Base-by-base conservation (phyloP, 2,888 invertebrate genomes). In the Micropterix aruncella region DNA sequence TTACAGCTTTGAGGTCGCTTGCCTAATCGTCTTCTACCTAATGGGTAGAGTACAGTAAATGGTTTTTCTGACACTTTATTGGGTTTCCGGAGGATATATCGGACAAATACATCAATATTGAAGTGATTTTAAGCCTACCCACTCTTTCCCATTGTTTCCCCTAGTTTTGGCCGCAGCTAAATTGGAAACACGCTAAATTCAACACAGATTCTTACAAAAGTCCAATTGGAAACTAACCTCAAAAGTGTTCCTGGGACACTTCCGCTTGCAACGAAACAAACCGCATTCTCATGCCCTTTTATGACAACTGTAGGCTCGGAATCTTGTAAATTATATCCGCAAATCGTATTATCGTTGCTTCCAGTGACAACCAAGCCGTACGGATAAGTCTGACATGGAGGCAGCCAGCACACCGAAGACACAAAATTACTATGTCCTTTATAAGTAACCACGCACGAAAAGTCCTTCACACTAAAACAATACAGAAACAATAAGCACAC, bases 341-440 rank as follows among this genome's bases (percentile, higher is more conserved):
- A 73, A 54, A 96, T 88, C 9, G 77, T 77, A 48, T 80, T 79
- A 61, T 95, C 95, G 63, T 93, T 88, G 56, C 93, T 87, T 15
- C 92, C 94, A 3, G 93, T 91, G 44, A 90, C 68, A 43, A 95
- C 81, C 46, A 90, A 67, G 2, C 90, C 89, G 46, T 81, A 77
- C 1, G 87, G 85, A 57, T 77, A 78, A 16, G 73, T 68, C 50
- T 74, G 70, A 50, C 76, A 76, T 1, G 85, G 81, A 40, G 83
- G 80, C 52, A 91, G 58, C 57, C 82, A 82, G 57, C 83, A 83
- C 1, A 93, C 82, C 53, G 83, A 79, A 0, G 84, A 82, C 0
- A 95, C 87, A 60, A 89, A 95, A 60, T 90, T 90, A 43, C 74
- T 77, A 58, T 94, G 93, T 18, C 90, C 90, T 55, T 73, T 75